Evolutionary conservation across 1,140 invertebrate genomes (phyloP).

Genomic region (Aphelenchoides besseyi): DNA sequence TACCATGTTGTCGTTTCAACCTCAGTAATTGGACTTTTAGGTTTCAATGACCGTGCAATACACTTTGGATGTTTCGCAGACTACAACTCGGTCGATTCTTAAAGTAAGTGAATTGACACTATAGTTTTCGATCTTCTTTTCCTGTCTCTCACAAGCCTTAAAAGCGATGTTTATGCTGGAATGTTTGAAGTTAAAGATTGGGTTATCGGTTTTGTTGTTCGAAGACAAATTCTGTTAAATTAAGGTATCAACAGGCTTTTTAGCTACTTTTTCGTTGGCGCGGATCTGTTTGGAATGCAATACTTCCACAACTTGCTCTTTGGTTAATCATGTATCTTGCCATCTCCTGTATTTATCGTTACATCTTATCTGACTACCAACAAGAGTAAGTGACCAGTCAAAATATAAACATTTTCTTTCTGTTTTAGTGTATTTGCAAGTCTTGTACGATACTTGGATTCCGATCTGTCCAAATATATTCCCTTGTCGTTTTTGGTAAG

Average conservation of each 20-base stretch:
- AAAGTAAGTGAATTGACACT: no score
- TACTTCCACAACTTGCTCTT: constrained; percentile 35
- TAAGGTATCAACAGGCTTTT: no score
- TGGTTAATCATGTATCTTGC: constrained; percentile 45
- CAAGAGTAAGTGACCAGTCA: constrained; percentile 37
- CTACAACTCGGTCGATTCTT: constrained; percentile 28
- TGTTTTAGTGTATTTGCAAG: constrained; percentile 50
- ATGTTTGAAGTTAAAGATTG: no score
- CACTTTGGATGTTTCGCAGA: constrained; percentile 45
- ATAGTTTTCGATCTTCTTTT: no score
- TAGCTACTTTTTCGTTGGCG: constrained; percentile 38
- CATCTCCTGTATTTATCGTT: constrained; percentile 40
- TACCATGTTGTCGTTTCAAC: no score
- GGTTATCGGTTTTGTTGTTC: no score
- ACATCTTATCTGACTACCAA: constrained; percentile 22
- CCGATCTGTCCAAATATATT: constrained; percentile 39
- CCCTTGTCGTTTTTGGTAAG: no score
- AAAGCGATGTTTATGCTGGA: no score
- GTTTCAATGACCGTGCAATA: constrained; percentile 15
- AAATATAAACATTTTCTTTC: constrained; percentile 9
- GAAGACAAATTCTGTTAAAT: no score
- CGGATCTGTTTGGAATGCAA: constrained; percentile 48
- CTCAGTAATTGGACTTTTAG: neutral
- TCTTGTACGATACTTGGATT: constrained; percentile 50
- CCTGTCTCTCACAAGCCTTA: no score